A percentile compares a stretch with the other conserved stretches of the same genome.
Conservation (phyloP, 2,888 invertebrate species). For the Tuberolachnus salignus region DNA sequence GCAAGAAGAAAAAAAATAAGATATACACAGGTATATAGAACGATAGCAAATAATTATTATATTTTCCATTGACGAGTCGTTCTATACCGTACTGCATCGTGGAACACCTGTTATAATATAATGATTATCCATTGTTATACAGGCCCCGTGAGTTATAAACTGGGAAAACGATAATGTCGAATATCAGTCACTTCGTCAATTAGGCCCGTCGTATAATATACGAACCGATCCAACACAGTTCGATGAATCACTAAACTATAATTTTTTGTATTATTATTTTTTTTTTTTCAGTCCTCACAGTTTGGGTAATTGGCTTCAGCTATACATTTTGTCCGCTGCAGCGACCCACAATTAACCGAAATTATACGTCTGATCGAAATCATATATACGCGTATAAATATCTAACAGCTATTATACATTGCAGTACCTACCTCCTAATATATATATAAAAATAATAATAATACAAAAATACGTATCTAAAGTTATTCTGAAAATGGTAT, state of each 20-base stretch:
- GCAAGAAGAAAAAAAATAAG: not conserved
- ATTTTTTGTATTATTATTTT: slow-evolving; percentile 23
- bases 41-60: slow-evolving; percentile 5
- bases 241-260: slow-evolving; percentile 39
- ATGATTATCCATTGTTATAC: slow-evolving; percentile 27
- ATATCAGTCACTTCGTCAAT: slow-evolving; percentile 47
- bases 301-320: slow-evolving; percentile 28
- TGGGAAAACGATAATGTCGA: slow-evolving; percentile 36
- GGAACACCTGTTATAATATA: slow-evolving; percentile 21
- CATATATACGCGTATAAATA: too few species aligned
- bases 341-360: slow-evolving; percentile 38
- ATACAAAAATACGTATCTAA: too few species aligned
- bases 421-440: too few species aligned
- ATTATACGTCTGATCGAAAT: slow-evolving; percentile 19
- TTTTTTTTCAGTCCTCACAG: not conserved
- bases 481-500: too few species aligned
- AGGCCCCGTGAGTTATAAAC: not conserved
- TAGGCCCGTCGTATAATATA: too few species aligned
- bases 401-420: too few species aligned
- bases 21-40: not conserved
- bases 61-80: not conserved
- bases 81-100: not conserved
- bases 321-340: slow-evolving; percentile 21
- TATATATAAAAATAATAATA: too few species aligned
- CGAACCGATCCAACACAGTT: slow-evolving; percentile 20